Conservation (phyloP, 2,113 vertebrate genomes). For the Protobothrops mucrosquamatus region DNA sequence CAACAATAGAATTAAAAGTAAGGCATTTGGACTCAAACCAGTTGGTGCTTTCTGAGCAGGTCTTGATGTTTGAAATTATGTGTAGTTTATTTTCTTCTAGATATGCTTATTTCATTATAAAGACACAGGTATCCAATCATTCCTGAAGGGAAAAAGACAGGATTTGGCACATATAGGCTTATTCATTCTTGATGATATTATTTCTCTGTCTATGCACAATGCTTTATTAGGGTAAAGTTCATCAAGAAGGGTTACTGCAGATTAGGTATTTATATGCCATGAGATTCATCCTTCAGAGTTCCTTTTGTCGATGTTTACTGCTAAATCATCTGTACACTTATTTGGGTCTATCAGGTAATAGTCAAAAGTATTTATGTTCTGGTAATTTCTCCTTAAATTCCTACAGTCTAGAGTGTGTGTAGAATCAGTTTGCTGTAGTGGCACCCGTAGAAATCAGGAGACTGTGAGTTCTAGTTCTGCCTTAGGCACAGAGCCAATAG, state of each 20-base stretch:
- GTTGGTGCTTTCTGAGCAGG: neutral
- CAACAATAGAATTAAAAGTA: neutral
- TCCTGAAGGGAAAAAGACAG: neutral
- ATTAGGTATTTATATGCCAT: neutral
- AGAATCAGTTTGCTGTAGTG: neutral
- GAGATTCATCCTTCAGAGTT: neutral
- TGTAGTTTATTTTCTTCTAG: neutral
- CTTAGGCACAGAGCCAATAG: neutral
- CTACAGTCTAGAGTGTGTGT: neutral
- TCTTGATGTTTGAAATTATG: neutral
- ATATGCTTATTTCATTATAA: neutral
- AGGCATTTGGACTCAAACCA: neutral
- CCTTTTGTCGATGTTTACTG: neutral
- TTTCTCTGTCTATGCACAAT: neutral
- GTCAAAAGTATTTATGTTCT: neutral
- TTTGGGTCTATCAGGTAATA: neutral
- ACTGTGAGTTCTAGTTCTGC: neutral
- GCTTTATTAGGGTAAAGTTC: neutral
- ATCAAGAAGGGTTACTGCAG: neutral
- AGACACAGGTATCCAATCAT: neutral
- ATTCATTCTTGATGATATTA: neutral
- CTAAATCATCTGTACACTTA: neutral
- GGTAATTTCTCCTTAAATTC: neutral
- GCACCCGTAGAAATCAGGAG: neutral
- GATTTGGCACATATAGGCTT: neutral